Evolutionary conservation across 2,888 invertebrate species (phyloP).

Genomic region (Clunio marinus): DNA sequence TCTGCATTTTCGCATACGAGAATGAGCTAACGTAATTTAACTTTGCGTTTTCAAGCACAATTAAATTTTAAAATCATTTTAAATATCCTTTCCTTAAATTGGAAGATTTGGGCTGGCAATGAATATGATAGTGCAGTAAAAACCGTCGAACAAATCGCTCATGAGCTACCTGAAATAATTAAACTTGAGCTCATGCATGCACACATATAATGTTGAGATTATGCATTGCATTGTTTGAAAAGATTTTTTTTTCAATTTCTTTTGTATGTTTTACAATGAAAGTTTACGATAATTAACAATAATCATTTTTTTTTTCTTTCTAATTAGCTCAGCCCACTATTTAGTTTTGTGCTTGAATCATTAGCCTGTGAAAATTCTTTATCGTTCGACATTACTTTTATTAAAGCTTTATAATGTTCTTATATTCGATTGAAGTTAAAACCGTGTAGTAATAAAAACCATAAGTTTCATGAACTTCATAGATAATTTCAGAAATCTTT

Average conservation of each 20-base stretch:
- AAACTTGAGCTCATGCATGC: conserved; percentile 23
- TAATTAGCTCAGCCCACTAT: conserved; percentile 38
- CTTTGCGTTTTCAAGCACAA: conserved; percentile 38
- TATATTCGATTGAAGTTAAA: too few relatives aligned
- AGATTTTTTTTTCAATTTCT: neutral
- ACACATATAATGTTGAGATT: conserved; percentile 9
- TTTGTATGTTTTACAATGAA: neutral
- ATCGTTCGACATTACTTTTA: too few relatives aligned
- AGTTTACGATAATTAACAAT: conserved; percentile 37
- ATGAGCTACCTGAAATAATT: conserved; percentile 32
- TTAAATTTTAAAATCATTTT: conserved; percentile 24
- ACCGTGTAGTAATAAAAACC: too few relatives aligned
- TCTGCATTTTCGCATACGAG: neutral
- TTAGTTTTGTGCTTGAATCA: conserved; percentile 1
- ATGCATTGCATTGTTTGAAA: conserved; percentile 11
- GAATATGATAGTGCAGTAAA: neutral
- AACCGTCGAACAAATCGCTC: conserved; percentile 31
- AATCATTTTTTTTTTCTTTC: conserved; percentile 28
- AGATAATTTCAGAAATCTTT: too few relatives aligned
- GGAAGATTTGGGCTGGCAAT: neutral
- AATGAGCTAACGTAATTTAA: neutral
- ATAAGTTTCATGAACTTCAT: too few relatives aligned
- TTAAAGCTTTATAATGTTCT: too few relatives aligned
- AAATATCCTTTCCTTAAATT: neutral
- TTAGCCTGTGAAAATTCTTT: conserved; percentile 15